Percentiles rank a stretch among this genome's conserved stretches.
Evolutionary conservation across 2,888 invertebrate species (phyloP).

Genomic region (Acanthococcus lagerstroemiae): DNA sequence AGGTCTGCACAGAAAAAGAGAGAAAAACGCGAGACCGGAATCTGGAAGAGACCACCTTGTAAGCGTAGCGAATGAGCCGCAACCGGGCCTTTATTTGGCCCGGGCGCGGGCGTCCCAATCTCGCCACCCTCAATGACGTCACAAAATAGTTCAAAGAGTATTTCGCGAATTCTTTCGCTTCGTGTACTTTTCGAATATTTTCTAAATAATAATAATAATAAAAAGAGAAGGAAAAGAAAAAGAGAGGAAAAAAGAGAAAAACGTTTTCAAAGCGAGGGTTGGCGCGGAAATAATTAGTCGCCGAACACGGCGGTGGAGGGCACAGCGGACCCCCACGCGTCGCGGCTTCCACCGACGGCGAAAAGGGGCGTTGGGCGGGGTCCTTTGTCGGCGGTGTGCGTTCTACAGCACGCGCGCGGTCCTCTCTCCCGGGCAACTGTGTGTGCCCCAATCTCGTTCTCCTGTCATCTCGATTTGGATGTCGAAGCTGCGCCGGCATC

Average conservation of each 20-base stretch:
- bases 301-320: conserved; percentile 1
- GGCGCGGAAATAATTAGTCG: background rate
- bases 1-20: too few species aligned
- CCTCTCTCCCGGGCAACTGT: conserved; percentile 22
- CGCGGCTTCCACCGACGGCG: background rate
- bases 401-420: conserved; percentile 22
- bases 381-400: conserved; percentile 12
- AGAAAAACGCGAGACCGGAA: background rate
- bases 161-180: conserved; percentile 14
- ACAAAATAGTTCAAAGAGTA: too few species aligned
- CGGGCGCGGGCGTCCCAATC: too few species aligned
- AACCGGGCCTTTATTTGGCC: too few species aligned
- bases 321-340: conserved; percentile 1
- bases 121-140: too few species aligned
- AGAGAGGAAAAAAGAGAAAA: conserved; percentile 3
- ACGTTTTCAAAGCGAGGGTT: background rate
- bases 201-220: background rate
- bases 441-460: conserved; percentile 26
- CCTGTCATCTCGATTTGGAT: conserved; percentile 30
- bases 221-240: background rate
- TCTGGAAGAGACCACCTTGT: conserved; percentile 12
- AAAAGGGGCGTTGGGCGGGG: conserved; percentile 28
- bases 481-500: background rate
- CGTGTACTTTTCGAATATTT: too few species aligned
- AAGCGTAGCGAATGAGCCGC: conserved; percentile 19